phyloP scores from a whole-genome alignment of 2,888 invertebrate genomes.

The Dicroscelio sp. region DNA sequence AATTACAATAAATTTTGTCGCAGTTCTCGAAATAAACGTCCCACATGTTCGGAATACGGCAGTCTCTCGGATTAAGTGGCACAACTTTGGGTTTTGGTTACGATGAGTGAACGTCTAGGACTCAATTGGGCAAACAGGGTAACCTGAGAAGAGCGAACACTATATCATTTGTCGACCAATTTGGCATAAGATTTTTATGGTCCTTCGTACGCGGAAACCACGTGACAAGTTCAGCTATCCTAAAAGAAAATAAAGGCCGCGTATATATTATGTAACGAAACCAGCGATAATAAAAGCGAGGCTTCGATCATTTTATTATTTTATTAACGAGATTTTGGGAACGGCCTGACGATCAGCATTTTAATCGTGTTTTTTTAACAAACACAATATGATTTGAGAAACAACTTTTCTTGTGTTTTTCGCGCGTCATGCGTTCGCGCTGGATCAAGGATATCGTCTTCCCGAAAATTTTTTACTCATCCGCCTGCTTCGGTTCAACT shows the following conservation, averaged over 20 bases:
- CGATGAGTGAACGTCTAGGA: constrained; percentile 59
- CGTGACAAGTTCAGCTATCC: constrained; percentile 73
- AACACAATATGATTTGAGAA: constrained; percentile 1
- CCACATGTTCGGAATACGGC: too few species aligned
- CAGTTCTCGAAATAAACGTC: neutral
- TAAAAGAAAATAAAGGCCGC: neutral
- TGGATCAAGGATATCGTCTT: constrained; percentile 69
- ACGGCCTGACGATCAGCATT: too few species aligned
- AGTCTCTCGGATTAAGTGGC: constrained; percentile 78
- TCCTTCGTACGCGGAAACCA: constrained; percentile 20
- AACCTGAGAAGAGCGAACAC: constrained; percentile 80
- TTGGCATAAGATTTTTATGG: constrained; percentile 87
- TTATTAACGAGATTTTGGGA: too few species aligned
- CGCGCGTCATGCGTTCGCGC: constrained; percentile 5
- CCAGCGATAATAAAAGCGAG: neutral
- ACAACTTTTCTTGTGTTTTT: neutral
- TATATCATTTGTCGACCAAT: constrained; percentile 86
- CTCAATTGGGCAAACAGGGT: constrained; percentile 71
- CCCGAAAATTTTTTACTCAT: constrained; percentile 48
- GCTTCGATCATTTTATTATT: neutral
- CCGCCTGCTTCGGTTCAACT: constrained; percentile 85
- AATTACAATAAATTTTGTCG: neutral
- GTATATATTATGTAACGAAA: too few species aligned
- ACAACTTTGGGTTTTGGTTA: constrained; percentile 30
- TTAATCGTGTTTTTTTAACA: too few species aligned